These are phyloP conservation scores for Lycodopsis pacificus DNA, from an alignment of 2,797 vertebrate genomes.

Conservation along the genomic window DNA sequence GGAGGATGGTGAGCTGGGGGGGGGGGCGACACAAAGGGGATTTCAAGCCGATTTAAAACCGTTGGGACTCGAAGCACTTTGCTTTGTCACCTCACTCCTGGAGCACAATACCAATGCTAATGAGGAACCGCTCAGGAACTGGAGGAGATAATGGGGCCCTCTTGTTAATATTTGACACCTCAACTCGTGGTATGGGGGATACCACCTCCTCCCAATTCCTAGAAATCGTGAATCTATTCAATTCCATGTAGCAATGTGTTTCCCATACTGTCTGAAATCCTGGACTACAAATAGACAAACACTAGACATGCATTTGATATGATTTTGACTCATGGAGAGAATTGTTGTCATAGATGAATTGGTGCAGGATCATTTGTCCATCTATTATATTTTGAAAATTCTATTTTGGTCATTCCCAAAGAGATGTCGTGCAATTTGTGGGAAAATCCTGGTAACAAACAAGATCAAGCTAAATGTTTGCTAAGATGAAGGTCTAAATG, in stretches of 20 bases:
- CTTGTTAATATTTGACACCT: conserved; percentile 73
- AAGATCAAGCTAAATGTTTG: neutral
- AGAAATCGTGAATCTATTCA: conserved; percentile 23
- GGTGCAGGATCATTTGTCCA: neutral
- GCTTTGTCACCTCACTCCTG: conserved; percentile 80
- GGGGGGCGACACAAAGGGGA: conserved; percentile 77
- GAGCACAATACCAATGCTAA: conserved; percentile 83
- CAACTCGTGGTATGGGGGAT: too few species aligned
- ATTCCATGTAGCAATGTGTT: conserved; percentile 3
- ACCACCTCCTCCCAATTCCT: conserved; percentile 16
- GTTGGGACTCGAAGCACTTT: conserved; percentile 80
- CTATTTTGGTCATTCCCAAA: neutral
- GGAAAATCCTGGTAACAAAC: neutral
- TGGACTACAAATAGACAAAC: neutral
- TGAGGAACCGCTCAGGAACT: conserved; percentile 72
- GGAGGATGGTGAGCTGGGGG: conserved; percentile 13
- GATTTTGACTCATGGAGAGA: neutral
- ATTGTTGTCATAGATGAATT: neutral
- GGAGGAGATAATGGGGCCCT: conserved; percentile 71
- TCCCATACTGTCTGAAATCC: conserved; percentile 27
- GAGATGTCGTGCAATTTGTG: neutral
- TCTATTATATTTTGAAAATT: too few species aligned
- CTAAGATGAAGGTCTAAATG: neutral
- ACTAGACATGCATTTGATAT: neutral
- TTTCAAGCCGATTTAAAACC: conserved; percentile 78